A percentile compares a stretch with the other conserved stretches of the same genome.
Evolutionary conservation across 1,140 invertebrate species (phyloP).

Genomic region (Aradophagus sp.): DNA sequence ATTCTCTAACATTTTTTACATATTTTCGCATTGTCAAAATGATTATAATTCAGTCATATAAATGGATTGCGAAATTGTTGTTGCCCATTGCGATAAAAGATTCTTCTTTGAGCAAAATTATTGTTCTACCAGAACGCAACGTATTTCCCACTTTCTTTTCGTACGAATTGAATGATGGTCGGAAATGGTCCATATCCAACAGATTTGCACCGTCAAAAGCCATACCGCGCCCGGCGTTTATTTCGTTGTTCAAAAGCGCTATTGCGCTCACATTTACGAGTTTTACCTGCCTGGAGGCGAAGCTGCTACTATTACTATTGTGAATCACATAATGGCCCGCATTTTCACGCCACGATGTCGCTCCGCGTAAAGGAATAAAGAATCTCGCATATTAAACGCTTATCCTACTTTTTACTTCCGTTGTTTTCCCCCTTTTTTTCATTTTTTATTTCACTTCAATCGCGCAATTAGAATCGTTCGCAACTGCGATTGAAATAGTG

Average conservation of each 20-base stretch:
- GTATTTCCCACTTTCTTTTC: conserved; percentile 16
- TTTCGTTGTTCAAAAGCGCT: conserved; percentile 44
- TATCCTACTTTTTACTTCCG: conserved; percentile 15
- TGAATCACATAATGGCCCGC: conserved; percentile 43
- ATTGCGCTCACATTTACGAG: conserved; percentile 44
- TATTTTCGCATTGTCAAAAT: too few species aligned
- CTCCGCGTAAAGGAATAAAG: conserved; percentile 17
- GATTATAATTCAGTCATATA: too few species aligned
- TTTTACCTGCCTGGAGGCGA: conserved; percentile 27
- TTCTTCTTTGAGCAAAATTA: conserved; percentile 2
- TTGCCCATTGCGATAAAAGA: too few species aligned
- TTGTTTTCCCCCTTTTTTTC: background rate
- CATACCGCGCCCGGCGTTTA: conserved; percentile 24
- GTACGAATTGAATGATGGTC: conserved; percentile 35
- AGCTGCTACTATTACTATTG: conserved; percentile 38
- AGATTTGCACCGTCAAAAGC: conserved; percentile 43
- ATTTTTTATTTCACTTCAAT: conserved; percentile 13
- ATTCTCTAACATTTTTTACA: too few species aligned
- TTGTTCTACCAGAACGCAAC: conserved; percentile 1
- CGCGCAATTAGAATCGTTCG: conserved; percentile 4
- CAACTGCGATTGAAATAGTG: background rate
- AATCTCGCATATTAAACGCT: conserved; percentile 30
- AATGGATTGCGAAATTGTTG: too few species aligned
- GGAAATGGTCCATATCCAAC: conserved; percentile 36
- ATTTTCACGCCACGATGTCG: conserved; percentile 35